Evolutionary conservation across 2,797 vertebrate species (phyloP).

Genomic region (Ptychobarbus kaznakovi): DNA sequence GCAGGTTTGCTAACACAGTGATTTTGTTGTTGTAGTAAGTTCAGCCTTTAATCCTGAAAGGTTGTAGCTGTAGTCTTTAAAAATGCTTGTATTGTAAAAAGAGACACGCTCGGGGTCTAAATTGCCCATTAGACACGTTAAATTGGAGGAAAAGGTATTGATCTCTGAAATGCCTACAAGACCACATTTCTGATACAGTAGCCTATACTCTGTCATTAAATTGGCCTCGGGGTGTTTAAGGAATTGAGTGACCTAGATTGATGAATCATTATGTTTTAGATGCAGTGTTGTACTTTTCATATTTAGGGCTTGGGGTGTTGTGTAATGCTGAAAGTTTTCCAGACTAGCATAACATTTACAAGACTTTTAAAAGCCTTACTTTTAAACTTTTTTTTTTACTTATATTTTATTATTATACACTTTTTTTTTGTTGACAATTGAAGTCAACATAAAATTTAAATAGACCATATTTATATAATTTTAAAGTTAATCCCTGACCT

Average conservation of each 20-base stretch:
- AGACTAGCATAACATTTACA: neutral
- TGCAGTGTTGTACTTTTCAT: neutral
- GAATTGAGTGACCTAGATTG: neutral
- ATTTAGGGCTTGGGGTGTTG: neutral
- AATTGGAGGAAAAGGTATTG: constrained; percentile 33
- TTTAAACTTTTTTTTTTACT: neutral
- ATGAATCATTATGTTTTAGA: constrained; percentile 2
- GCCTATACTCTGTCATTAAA: constrained; percentile 8
- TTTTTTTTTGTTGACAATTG: neutral
- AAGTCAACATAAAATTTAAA: neutral
- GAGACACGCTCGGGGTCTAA: neutral
- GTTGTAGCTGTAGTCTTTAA: constrained; percentile 22
- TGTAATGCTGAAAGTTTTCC: neutral
- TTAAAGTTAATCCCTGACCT: neutral
- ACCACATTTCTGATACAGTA: neutral
- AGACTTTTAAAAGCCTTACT: neutral
- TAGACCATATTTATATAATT: neutral
- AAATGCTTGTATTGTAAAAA: neutral
- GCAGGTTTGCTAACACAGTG: neutral
- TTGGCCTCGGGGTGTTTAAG: neutral
- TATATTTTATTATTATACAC: neutral
- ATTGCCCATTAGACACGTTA: neutral
- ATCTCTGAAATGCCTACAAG: constrained; percentile 12
- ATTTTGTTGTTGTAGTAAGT: neutral
- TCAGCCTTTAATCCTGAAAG: constrained; percentile 15